These are phyloP conservation scores for Ceriagrion tenellum DNA, from an alignment of 2,888 invertebrate species.

Conservation along the genomic window DNA sequence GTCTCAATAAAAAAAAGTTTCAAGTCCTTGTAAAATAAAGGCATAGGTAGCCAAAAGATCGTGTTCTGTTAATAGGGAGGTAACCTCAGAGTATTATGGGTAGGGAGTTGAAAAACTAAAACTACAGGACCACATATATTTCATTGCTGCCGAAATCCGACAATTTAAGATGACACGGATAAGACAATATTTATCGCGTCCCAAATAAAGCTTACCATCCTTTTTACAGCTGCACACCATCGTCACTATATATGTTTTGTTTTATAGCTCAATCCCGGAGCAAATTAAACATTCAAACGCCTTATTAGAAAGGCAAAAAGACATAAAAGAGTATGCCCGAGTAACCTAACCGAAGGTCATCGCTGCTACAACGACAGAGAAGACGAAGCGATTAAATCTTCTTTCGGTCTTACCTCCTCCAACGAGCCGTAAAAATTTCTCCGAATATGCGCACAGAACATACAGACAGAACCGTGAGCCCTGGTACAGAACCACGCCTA, in stretches of 20 bases:
- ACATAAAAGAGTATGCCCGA: neutral
- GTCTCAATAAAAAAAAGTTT: no score
- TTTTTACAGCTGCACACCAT: neutral
- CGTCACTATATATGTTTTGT: neutral
- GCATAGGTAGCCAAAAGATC: neutral
- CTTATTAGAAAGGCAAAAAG: neutral
- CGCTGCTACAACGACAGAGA: neutral
- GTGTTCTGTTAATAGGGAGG: neutral
- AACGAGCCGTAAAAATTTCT: constrained; percentile 1
- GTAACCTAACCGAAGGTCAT: neutral
- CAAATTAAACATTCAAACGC: neutral
- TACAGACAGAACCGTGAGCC: neutral
- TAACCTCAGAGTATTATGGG: neutral
- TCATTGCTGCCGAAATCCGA: neutral
- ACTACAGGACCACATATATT: neutral
- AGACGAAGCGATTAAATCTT: neutral
- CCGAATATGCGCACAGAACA: neutral
- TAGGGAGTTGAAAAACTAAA: neutral
- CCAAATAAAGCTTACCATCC: neutral
- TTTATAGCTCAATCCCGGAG: neutral
- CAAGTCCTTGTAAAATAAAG: neutral
- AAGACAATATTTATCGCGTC: neutral
- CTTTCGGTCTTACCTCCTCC: neutral
- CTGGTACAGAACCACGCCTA: neutral
- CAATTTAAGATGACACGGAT: neutral